Evolutionary conservation across 2,888 invertebrate genomes (phyloP).

Genomic region (Drosophila robusta): DNA sequence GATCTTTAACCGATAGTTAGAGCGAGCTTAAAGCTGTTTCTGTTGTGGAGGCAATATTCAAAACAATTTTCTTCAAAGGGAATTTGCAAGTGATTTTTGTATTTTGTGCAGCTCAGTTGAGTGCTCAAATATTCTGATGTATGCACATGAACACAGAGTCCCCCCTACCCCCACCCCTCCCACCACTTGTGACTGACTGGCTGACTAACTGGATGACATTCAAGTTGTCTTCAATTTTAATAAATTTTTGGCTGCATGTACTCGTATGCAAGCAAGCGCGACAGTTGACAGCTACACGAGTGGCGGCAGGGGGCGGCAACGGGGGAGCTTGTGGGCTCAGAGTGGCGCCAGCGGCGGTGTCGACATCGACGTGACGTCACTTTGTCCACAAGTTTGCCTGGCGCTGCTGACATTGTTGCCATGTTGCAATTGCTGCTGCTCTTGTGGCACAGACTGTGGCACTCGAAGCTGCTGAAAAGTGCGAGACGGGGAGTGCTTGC

Average conservation of each 20-base stretch:
- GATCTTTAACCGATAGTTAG: no score
- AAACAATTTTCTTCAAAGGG: not conserved
- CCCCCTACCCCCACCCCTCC: not conserved
- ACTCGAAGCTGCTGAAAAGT: constrained; percentile 24
- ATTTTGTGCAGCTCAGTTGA: not conserved
- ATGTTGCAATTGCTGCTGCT: constrained; percentile 27
- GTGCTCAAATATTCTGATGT: constrained; percentile 6
- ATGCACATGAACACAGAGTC: not conserved
- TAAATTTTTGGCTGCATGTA: constrained; percentile 65
- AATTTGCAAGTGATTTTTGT: constrained; percentile 5
- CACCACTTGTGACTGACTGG: constrained; percentile 16
- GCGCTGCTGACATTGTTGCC: constrained; percentile 50
- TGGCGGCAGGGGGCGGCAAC: not conserved
- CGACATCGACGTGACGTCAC: constrained; percentile 51
- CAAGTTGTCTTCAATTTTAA: constrained; percentile 71
- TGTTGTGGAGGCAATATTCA: no score
- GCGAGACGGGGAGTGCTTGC: not conserved
- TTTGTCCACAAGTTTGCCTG: constrained; percentile 34
- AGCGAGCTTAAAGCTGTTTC: no score
- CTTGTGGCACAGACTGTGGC: constrained; percentile 48
- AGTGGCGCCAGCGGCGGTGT: constrained; percentile 10
- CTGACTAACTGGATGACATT: constrained; percentile 50
- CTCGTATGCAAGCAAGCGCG: constrained; percentile 64
- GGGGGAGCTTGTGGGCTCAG: no score
- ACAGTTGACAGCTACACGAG: constrained; percentile 68